Conservation (phyloP, 2,797 vertebrate genomes). For the Centropyge bicolor region DNA sequence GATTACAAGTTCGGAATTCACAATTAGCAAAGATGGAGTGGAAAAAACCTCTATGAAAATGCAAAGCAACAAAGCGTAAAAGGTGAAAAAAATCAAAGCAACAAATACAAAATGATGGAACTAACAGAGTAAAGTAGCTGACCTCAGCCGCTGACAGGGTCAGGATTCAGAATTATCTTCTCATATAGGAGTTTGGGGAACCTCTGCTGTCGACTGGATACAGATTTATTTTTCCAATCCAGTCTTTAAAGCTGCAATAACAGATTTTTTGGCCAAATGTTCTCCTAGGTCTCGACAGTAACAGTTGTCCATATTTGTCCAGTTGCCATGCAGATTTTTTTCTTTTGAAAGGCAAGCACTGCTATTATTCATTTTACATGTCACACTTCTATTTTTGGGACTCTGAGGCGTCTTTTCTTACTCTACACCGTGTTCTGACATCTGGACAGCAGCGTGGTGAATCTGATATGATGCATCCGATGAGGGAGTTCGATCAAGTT, state of each 20-base stretch:
- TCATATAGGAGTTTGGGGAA: neutral
- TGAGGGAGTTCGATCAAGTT: neutral
- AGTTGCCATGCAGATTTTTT: neutral
- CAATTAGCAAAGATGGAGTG: slow-evolving; percentile 8
- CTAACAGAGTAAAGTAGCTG: neutral
- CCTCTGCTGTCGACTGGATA: neutral
- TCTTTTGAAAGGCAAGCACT: neutral
- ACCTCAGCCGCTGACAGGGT: slow-evolving; percentile 13
- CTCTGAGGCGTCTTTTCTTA: neutral
- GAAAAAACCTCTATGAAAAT: slow-evolving; percentile 21
- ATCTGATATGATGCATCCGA: slow-evolving; percentile 13
- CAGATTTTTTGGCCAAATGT: slow-evolving; percentile 14
- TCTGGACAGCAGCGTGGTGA: neutral
- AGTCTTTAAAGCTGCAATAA: slow-evolving; percentile 7
- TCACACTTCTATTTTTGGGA: neutral
- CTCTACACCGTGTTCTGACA: neutral
- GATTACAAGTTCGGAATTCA: slow-evolving; percentile 20
- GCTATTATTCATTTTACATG: slow-evolving; percentile 17
- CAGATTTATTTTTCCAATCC: slow-evolving; percentile 8
- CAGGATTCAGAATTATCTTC: neutral
- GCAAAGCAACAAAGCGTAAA: slow-evolving; percentile 6
- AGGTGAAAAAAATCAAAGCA: slow-evolving; percentile 29
- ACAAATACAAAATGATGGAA: slow-evolving; percentile 17
- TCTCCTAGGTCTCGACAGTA: neutral
- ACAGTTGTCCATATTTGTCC: slow-evolving; percentile 7